A percentile compares a stretch with the other conserved stretches of the same genome.
phyloP scores from a whole-genome alignment of 2,888 invertebrate species.

The Cerastoderma edule region DNA sequence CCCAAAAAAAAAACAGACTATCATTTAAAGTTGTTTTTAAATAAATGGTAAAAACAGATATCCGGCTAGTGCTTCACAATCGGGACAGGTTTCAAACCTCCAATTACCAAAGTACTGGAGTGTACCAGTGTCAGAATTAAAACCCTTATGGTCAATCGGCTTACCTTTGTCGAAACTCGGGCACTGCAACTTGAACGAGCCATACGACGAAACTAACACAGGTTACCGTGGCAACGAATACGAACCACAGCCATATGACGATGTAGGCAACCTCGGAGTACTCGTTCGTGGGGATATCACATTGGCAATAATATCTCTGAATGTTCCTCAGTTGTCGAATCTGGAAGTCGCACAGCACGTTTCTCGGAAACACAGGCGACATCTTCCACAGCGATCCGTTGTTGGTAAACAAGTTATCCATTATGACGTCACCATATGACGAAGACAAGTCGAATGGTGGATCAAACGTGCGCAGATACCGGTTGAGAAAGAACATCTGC shows the following conservation, averaged over 20 bases:
- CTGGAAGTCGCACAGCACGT: conserved; percentile 23
- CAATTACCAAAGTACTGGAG: background rate
- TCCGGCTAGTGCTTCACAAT: too few relatives aligned
- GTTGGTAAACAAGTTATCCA: conserved; percentile 31
- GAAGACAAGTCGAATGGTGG: conserved; percentile 25
- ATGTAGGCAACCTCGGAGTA: conserved; percentile 36
- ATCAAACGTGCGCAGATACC: conserved; percentile 27
- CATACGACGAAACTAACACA: conserved; percentile 30
- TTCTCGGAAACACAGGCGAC: conserved; percentile 28
- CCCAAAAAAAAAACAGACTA: too few relatives aligned
- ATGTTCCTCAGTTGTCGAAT: conserved; percentile 18
- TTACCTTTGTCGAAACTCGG: conserved; percentile 35
- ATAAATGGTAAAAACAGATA: too few relatives aligned
- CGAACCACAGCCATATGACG: conserved; percentile 49
- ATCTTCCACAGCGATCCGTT: conserved; percentile 33
- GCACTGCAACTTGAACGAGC: conserved; percentile 21
- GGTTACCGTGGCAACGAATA: conserved; percentile 41
- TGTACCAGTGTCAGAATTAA: background rate
- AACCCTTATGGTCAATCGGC: background rate
- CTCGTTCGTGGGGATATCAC: conserved; percentile 31
- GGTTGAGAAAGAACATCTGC: conserved; percentile 34
- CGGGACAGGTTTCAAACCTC: background rate
- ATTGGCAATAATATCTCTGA: conserved; percentile 20
- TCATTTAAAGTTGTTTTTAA: too few relatives aligned
- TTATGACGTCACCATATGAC: conserved; percentile 42